phyloP scores from a whole-genome alignment of 2,113 vertebrate genomes.

The Rhea americana region DNA sequence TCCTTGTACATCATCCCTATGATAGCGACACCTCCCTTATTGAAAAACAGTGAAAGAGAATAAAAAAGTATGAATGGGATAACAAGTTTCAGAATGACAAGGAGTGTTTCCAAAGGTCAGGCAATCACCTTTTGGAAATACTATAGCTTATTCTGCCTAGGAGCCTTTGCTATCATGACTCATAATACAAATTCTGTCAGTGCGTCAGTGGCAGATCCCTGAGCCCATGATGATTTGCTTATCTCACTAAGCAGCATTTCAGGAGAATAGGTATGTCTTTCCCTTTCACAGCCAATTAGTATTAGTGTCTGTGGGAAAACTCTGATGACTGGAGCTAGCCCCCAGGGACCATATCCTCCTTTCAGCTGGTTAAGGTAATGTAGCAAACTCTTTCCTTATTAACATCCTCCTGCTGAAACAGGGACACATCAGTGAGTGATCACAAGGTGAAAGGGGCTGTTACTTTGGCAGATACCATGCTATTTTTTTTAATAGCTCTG shows the following conservation, averaged over 20 bases:
- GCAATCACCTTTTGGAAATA: neutral
- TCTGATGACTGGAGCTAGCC: neutral
- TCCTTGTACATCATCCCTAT: neutral
- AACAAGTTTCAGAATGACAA: neutral
- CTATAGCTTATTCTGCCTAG: neutral
- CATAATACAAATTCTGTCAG: neutral
- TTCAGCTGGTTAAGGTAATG: neutral
- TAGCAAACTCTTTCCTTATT: neutral
- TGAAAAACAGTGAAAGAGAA: neutral
- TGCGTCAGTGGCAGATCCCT: neutral
- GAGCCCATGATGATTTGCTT: neutral
- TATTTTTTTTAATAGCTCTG: neutral
- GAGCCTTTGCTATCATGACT: neutral
- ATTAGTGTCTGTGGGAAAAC: constrained; percentile 5
- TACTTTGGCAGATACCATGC: neutral
- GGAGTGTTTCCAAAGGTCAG: neutral
- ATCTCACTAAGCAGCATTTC: neutral
- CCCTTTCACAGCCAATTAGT: neutral
- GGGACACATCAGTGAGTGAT: neutral
- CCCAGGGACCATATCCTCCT: neutral
- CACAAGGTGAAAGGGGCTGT: neutral
- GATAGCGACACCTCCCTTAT: neutral
- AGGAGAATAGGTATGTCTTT: neutral
- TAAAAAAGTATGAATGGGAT: neutral
- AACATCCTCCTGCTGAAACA: neutral